Percentiles rank a stretch among this genome's conserved stretches.
Evolutionary conservation across 1,140 invertebrate species (phyloP).

Genomic region (Lordiphosa stackelbergi): DNA sequence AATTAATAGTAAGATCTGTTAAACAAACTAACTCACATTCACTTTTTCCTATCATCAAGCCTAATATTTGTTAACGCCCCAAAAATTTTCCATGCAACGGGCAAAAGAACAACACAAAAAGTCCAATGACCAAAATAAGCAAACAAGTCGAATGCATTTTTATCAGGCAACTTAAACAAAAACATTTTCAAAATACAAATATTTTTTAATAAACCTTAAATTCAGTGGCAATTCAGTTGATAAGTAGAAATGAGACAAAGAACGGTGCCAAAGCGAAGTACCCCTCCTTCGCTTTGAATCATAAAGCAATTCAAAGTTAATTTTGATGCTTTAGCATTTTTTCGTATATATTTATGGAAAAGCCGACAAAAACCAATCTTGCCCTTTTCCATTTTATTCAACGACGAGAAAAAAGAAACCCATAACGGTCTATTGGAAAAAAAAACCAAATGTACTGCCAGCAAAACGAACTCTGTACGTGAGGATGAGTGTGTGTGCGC

Average conservation of each 20-base stretch:
- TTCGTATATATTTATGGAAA: not conserved
- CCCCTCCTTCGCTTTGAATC: too few species aligned
- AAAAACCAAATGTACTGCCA: constrained; percentile 36
- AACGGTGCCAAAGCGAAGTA: not conserved
- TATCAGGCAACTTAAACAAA: constrained; percentile 49
- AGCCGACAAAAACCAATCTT: constrained; percentile 6
- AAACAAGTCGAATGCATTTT: constrained; percentile 44
- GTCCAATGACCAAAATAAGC: constrained; percentile 45
- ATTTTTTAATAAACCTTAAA: constrained; percentile 49
- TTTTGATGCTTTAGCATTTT: not conserved
- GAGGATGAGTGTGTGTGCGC: constrained; percentile 4
- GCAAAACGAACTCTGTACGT: constrained; percentile 17
- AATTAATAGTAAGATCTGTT: not conserved
- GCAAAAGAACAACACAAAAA: constrained; percentile 28
- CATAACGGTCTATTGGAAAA: constrained; percentile 30
- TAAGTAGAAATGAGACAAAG: constrained; percentile 31
- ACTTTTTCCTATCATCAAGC: not conserved
- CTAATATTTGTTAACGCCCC: not conserved
- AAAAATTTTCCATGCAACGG: constrained; percentile 37
- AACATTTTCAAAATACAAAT: constrained; percentile 40
- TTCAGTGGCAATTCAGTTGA: constrained; percentile 17
- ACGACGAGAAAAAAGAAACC: constrained; percentile 10
- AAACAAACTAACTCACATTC: too few species aligned
- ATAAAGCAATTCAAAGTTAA: not conserved
- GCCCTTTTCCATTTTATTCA: not conserved